Evolutionary conservation across 2,888 invertebrate species (phyloP).

Genomic region (Cataglyphis albicans): DNA sequence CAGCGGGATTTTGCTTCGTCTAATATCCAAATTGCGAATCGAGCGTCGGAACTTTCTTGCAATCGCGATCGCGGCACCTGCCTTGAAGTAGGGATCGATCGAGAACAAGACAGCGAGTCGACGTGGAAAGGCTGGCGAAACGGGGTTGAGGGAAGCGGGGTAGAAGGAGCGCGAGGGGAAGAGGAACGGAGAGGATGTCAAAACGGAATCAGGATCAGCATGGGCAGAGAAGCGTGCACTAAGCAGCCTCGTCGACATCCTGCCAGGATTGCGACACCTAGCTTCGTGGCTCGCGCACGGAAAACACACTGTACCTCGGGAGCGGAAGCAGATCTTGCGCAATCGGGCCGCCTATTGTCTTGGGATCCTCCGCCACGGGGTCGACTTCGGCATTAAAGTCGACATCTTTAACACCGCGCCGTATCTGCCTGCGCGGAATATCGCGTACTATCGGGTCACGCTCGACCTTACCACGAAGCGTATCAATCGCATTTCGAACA

Average conservation of each 20-base stretch:
- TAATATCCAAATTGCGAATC: constrained; percentile 38
- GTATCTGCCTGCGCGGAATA: constrained; percentile 41
- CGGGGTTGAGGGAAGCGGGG: not conserved
- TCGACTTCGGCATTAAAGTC: constrained; percentile 66
- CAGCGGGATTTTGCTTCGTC: constrained; percentile 32
- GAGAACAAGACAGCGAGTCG: constrained; percentile 62
- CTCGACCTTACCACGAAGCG: constrained; percentile 38
- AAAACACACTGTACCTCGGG: constrained; percentile 72
- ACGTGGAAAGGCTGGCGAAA: constrained; percentile 45
- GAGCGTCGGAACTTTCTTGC: constrained; percentile 37
- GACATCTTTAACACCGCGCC: constrained; percentile 65
- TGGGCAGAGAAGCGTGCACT: constrained; percentile 79
- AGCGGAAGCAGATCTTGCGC: constrained; percentile 83
- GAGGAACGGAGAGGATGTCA: constrained; percentile 64
- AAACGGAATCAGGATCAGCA: constrained; percentile 80
- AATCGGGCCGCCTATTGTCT: constrained; percentile 82
- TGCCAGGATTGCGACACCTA: constrained; percentile 83
- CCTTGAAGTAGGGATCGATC: constrained; percentile 55
- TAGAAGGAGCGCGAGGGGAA: constrained; percentile 29
- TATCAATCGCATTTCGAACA: constrained; percentile 45
- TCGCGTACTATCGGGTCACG: constrained; percentile 48
- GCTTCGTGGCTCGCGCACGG: constrained; percentile 74
- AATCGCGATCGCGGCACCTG: constrained; percentile 43
- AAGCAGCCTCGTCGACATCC: constrained; percentile 85
- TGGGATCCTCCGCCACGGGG: constrained; percentile 75